Evolutionary conservation across 64 coral and sea anemone species (phyloP), one percentile per base, ranked within the genome.

Genomic region (Pocillopora damicornis): DNA sequence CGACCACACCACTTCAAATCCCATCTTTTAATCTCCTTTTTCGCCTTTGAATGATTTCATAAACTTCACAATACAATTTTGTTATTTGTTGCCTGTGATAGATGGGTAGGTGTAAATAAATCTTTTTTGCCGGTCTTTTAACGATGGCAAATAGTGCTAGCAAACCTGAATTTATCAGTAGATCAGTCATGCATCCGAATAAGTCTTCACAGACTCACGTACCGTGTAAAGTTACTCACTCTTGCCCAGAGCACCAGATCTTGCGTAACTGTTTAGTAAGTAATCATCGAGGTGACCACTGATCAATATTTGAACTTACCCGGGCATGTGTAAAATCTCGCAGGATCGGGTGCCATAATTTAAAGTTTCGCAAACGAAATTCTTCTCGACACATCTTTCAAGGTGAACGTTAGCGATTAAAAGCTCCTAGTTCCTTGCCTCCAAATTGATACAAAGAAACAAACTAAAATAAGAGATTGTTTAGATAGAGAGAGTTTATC

Each of bases 301-400:
- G 67, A n/a, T 71, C 18, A 23, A 71, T 11, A 11, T 71, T 9
- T 71, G 0, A 35, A 82, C 91, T 89, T 35, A 93, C 91, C 86
- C 76, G 77, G 36, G 91, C 89, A 23, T 87, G 75, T 12, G 91
- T 93, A 22, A 93, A 89, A 34, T 87, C 75, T 10, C 56, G 75
- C 6, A 82, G 58, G 77, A 88, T 60, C 0, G 86, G 79, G 38
- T 89, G 87, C n/a, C 57, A 45, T 17, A 93, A 73, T 75, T 76
- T 93, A n/a, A 93, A 38, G 59, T 89, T 93, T 26, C 87, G 56
- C 22, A 76, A 34, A 20, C 61, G 77, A 84, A 65, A 93, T n/a
- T 93, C 91, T 18, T 80, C 74, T 25, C 75, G 59, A 78, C 78
- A 83, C 91, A 88, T 89, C 83, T 34, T 83, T 61, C 38, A 17